Evolutionary conservation across 2,888 invertebrate genomes (phyloP), one percentile per base, ranked within the genome.

Genomic region (Trimorus sp.): DNA sequence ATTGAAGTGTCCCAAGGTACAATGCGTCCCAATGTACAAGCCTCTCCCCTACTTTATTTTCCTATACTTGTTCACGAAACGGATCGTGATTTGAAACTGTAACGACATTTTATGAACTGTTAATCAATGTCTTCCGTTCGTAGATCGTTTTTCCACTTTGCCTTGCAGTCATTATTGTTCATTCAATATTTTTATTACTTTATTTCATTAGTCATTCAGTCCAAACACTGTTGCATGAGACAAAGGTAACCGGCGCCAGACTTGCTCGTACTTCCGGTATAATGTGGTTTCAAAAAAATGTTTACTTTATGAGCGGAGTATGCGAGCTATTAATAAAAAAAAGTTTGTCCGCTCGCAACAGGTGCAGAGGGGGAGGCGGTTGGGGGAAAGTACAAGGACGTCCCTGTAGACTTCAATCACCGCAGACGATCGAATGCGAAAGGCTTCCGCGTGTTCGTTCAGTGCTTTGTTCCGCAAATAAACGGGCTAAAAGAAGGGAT

Each of bases 321-420:
- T 38, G 48, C 59, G 51, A 38, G 79, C 73, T 73, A 73, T 78
- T 78, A 71, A 78, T 78, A 78, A 66, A 73, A 79, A 79, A 79
- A 79, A 79, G 79, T 79, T 75, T 5, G 58, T 59, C 59, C 45
- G 70, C 48, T 84, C 83, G 88, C 87, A 87, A 87, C 88, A 87
- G 87, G 88, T 88, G 86, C 84, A 85, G 69, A 59, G 65, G 66
- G 58, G 71, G 65, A 66, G 7, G 26, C 26, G 26, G 26, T 26
- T 26, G 26, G 26, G 26, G 71, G 79, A 73, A 79, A 73, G 58
- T 76, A 77, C 81, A 81, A 81, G 73, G 77, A 73, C 77, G 68
- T 73, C 73, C 73, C 68, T 48, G 59, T 54, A 76, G 73, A 71
- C 70, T 76, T 76, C 80, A 75, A 77, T 81, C 81, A 76, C 71